Percentiles rank a stretch among this genome's conserved stretches.
Conservation (phyloP, 2,888 invertebrate genomes). For the Tachystola acroxantha region DNA sequence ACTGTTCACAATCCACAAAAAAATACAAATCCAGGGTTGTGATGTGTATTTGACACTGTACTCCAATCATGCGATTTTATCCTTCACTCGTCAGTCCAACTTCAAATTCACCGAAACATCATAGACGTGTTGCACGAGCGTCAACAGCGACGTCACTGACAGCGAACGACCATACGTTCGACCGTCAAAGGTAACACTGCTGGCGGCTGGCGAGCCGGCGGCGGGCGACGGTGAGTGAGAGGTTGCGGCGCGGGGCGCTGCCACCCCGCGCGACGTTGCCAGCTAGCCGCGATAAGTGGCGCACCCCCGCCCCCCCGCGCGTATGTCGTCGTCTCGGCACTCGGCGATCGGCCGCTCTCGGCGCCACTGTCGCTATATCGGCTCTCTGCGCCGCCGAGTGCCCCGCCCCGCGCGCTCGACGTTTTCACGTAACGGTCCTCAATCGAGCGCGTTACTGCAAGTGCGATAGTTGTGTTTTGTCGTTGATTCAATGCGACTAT, state of each 20-base stretch:
- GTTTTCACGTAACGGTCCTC: slow-evolving; percentile 78
- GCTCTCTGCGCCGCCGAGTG: slow-evolving; percentile 32
- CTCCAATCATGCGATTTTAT: slow-evolving; percentile 80
- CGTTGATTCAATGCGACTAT: slow-evolving; percentile 48
- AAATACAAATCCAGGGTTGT: slow-evolving; percentile 65
- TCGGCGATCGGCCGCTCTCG: slow-evolving; percentile 67
- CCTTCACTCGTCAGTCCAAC: slow-evolving; percentile 68
- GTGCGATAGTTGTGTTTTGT: slow-evolving; percentile 57
- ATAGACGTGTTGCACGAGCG: slow-evolving; percentile 76
- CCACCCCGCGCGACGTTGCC: slow-evolving; percentile 77
- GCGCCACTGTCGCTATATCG: slow-evolving; percentile 66
- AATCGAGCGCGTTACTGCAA: slow-evolving; percentile 76
- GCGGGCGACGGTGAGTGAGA: slow-evolving; percentile 80
- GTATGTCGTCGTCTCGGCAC: slow-evolving; percentile 67
- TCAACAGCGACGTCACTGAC: slow-evolving; percentile 74
- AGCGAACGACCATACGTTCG: slow-evolving; percentile 71
- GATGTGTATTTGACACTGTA: slow-evolving; percentile 81
- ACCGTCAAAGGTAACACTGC: slow-evolving; percentile 82
- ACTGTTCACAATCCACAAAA: slow-evolving; percentile 59
- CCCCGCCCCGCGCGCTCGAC: slow-evolving; percentile 69
- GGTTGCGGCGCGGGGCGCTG: slow-evolving; percentile 76
- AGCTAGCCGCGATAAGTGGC: slow-evolving; percentile 76
- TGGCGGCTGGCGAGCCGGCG: slow-evolving; percentile 74
- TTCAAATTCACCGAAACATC: slow-evolving; percentile 74
- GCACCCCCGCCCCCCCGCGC: slow-evolving; percentile 73